Base-by-base conservation (phyloP, 2,888 invertebrate genomes). In the Dioctria rufipes region DNA sequence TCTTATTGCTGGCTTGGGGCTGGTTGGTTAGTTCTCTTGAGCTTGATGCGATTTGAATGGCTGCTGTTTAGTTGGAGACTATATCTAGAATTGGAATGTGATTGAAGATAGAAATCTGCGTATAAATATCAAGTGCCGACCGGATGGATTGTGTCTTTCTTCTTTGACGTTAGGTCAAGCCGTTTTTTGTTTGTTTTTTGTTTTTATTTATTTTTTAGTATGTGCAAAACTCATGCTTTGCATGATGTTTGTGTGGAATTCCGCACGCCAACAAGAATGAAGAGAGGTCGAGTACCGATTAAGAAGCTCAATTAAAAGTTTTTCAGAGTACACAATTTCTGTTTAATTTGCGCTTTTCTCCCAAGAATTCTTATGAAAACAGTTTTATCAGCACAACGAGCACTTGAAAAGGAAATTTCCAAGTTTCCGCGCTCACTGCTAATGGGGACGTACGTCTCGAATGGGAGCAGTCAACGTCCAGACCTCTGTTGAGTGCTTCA, bases 271-370 rank as follows among this genome's bases (percentile, higher is more conserved):
- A 13, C 58, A 11, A 2, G 58, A 58, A 5, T 13, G 8, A 25
- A 25, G 25, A 1, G 25, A 25, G 25, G 25, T 58, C n/a, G n/a
- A 5, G 11, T 11, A n/a, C 2, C 46, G 42, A 25, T 46, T 67
- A 67, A 67, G 67, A 11, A 67, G 67, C 49, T 67, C 67, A 67
- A 67, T 67, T 67, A 67, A 46, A 67, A 67, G 67, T 67, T 67
- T 67, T 46, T 43, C n/a, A 67, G 46, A 67, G n/a, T n/a, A n/a
- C n/a, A 46, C 43, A 46, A 43, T 67, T 67, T 67, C 46, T 67
- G 67, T 67, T 67, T 67, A 67, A 67, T 67, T 67, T 67, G 67
- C 67, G 67, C 8, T 67, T 67, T 67, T 46, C 67, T 67, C 43
- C 8, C 37, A 9, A 67, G 67, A 67, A 67, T 43, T 67, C 67